phyloP scores from a whole-genome alignment of 2,888 invertebrate genomes.

The Biston stratarius region DNA sequence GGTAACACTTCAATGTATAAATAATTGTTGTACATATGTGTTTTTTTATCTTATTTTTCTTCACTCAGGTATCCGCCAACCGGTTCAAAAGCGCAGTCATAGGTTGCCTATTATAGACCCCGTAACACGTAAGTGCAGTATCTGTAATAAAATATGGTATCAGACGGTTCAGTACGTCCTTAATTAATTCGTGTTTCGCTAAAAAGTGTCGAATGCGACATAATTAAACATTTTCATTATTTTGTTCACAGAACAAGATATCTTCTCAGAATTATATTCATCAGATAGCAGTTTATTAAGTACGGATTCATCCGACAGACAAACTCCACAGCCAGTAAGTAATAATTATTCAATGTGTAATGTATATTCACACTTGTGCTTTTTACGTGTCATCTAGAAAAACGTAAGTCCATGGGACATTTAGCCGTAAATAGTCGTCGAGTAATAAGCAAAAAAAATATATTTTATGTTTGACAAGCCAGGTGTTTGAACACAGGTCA shows the following conservation, averaged over 20 bases:
- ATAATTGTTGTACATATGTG: too few species aligned
- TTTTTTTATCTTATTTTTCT: conserved; percentile 16
- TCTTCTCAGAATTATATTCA: conserved; percentile 77
- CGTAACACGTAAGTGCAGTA: conserved; percentile 68
- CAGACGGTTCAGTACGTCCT: too few species aligned
- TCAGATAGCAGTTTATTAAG: conserved; percentile 70
- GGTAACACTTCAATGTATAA: too few species aligned
- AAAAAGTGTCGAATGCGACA: background rate
- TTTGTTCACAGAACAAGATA: conserved; percentile 80
- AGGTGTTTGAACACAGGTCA: too few species aligned
- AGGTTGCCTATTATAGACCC: conserved; percentile 77
- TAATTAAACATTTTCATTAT: conserved; percentile 24
- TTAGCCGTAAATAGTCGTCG: too few species aligned
- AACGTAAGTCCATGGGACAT: too few species aligned
- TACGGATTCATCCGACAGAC: conserved; percentile 81
- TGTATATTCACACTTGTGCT: background rate
- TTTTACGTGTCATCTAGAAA: too few species aligned
- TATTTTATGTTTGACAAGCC: too few species aligned
- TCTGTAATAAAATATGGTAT: background rate
- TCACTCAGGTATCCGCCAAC: conserved; percentile 69
- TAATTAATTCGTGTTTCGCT: too few species aligned
- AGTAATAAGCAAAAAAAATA: too few species aligned
- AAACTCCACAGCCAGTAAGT: conserved; percentile 83
- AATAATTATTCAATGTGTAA: conserved; percentile 13
- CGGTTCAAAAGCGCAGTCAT: conserved; percentile 69